phyloP scores from a whole-genome alignment of 1,140 invertebrate genomes.

The Solen grandis region DNA sequence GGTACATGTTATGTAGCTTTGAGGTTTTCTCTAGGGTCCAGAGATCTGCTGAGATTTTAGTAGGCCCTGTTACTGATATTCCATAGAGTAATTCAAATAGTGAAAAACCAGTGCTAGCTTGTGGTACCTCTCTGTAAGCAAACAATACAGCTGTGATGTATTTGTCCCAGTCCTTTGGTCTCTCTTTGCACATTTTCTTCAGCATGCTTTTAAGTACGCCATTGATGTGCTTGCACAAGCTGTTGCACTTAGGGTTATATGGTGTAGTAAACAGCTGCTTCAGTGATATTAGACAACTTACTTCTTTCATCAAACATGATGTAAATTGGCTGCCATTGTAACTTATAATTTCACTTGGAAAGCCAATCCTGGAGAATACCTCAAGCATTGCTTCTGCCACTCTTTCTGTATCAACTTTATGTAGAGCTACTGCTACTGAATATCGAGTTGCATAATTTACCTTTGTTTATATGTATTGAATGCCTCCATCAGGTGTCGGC shows the following conservation, averaged over 20 bases:
- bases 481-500: background rate
- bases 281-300: conserved; percentile 19
- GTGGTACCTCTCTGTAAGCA: conserved; percentile 58
- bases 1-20: conserved; percentile 44
- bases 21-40: conserved; percentile 50
- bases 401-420: conserved; percentile 42
- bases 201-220: conserved; percentile 41
- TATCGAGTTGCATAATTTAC: conserved; percentile 58
- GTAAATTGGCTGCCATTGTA: conserved; percentile 48
- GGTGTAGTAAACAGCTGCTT: conserved; percentile 37
- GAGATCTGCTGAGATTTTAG: conserved; percentile 52
- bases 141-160: conserved; percentile 61
- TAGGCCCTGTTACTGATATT: conserved; percentile 53
- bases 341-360: no score
- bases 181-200: conserved; percentile 41
- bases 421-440: conserved; percentile 54
- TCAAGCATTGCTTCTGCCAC: background rate
- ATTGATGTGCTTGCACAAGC: conserved; percentile 20
- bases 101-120: conserved; percentile 58
- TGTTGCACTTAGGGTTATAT: conserved; percentile 45
- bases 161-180: conserved; percentile 70
- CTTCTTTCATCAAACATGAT: conserved; percentile 42
- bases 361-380: background rate
- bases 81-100: conserved; percentile 68
- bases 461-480: conserved; percentile 45